phyloP scores from a whole-genome alignment of 2,888 invertebrate species.

The Calameuta idolon region DNA sequence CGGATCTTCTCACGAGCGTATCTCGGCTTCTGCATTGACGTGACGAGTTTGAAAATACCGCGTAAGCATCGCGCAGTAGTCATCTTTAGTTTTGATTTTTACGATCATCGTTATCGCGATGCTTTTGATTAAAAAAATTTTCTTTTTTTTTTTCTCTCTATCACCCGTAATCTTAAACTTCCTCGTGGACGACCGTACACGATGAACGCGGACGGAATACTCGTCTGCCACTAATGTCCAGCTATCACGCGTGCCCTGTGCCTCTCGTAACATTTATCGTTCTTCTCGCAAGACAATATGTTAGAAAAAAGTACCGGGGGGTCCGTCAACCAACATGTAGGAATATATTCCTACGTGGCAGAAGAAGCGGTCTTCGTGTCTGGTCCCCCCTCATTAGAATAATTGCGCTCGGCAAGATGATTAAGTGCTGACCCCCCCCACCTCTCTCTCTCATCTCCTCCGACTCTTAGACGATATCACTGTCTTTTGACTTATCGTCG shows the following conservation, averaged over 20 bases:
- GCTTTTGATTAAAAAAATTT: not conserved
- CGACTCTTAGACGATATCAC: constrained; percentile 26
- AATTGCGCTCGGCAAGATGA: constrained; percentile 47
- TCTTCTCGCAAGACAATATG: constrained; percentile 6
- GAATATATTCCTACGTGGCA: constrained; percentile 6
- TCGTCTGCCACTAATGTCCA: not conserved
- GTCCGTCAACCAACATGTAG: constrained; percentile 30
- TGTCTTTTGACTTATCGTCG: constrained; percentile 9
- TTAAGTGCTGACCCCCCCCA: constrained; percentile 35
- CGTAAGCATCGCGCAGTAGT: not conserved
- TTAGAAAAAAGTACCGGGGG: constrained; percentile 33
- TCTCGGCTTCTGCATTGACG: not conserved
- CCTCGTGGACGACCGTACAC: not conserved
- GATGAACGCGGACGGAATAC: not conserved
- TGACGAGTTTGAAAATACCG: not conserved
- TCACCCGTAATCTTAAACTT: not conserved
- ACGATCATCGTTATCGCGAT: not conserved
- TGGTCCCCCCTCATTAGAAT: constrained; percentile 49
- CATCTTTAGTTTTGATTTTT: not conserved
- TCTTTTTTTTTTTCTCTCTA: not conserved
- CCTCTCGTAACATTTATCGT: not conserved
- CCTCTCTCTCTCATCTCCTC: not conserved
- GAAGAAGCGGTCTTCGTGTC: constrained; percentile 33
- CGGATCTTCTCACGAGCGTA: constrained; percentile 3
- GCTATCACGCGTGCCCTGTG: not conserved